Conservation (phyloP, 2,888 invertebrate species). For the Sthenelais limicola region DNA sequence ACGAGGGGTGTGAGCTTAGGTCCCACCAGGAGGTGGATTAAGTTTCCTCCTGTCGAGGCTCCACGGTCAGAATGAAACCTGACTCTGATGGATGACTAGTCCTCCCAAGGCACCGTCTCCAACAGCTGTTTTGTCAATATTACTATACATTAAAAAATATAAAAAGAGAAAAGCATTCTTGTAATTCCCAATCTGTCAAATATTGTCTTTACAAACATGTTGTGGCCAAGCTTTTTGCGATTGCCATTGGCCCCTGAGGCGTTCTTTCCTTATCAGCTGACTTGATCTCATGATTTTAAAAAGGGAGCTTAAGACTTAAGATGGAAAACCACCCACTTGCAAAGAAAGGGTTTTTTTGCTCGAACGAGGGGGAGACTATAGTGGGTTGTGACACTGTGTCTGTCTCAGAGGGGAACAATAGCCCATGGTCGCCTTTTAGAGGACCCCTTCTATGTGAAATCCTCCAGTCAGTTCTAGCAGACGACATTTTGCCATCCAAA, state of each 20-base stretch:
- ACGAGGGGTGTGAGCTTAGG: conserved; percentile 13
- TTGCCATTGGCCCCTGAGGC: too few relatives aligned
- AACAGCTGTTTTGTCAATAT: conserved; percentile 44
- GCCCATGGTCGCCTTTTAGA: background rate
- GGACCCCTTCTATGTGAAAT: background rate
- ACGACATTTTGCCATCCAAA: conserved; percentile 26
- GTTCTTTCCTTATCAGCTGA: conserved; percentile 4
- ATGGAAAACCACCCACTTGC: background rate
- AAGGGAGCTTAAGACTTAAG: background rate
- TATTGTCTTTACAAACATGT: conserved; percentile 11
- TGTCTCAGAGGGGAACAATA: background rate
- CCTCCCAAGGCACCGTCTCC: conserved; percentile 9
- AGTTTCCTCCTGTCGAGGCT: conserved; percentile 34
- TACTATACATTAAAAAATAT: conserved; percentile 17
- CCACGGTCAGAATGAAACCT: conserved; percentile 33
- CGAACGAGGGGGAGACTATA: background rate
- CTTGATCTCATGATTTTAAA: conserved; percentile 14
- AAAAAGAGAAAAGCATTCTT: conserved; percentile 23
- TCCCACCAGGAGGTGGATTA: conserved; percentile 14
- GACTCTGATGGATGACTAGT: conserved; percentile 34
- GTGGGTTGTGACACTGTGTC: background rate
- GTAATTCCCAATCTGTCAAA: conserved; percentile 31
- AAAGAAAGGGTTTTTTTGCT: background rate
- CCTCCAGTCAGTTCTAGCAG: conserved; percentile 5
- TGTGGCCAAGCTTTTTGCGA: background rate